These are phyloP conservation scores for Myotis myotis DNA, from an alignment of 2,797 vertebrate genomes.

Conservation along the genomic window DNA sequence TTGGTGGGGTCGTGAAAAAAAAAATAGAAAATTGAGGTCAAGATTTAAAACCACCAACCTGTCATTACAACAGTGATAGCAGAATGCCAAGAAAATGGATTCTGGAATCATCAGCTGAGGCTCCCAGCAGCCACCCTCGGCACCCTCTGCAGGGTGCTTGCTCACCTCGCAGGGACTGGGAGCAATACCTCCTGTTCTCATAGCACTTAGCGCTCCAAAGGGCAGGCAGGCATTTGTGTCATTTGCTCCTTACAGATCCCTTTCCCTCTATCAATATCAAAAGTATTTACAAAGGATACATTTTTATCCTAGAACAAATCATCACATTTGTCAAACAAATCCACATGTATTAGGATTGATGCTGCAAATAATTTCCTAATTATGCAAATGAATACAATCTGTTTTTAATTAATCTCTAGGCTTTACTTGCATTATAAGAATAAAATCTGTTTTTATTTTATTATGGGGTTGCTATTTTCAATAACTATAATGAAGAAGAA, in stretches of 20 bases:
- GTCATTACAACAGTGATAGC: slow-evolving; percentile 9
- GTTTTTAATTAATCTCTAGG: slow-evolving; percentile 76
- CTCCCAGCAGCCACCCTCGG: not conserved
- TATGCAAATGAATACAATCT: slow-evolving; percentile 76
- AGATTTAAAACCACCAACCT: slow-evolving; percentile 59
- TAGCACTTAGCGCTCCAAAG: not conserved
- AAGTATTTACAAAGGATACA: slow-evolving; percentile 59
- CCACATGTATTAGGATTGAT: slow-evolving; percentile 71
- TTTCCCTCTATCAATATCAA: slow-evolving; percentile 3
- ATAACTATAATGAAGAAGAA: slow-evolving; percentile 30
- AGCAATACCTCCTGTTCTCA: not conserved
- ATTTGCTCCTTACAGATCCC: not conserved
- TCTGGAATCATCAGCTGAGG: not conserved
- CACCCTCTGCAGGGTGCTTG: not conserved
- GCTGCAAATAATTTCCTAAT: slow-evolving; percentile 73
- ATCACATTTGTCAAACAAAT: slow-evolving; percentile 71
- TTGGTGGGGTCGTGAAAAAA: not conserved
- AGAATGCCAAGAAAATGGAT: slow-evolving; percentile 36
- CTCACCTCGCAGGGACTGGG: not conserved
- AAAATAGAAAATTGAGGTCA: slow-evolving; percentile 70
- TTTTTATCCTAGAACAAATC: slow-evolving; percentile 64
- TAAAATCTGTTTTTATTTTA: slow-evolving; percentile 65
- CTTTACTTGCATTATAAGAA: slow-evolving; percentile 67
- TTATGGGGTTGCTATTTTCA: slow-evolving; percentile 38
- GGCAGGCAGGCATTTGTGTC: not conserved